Evolutionary conservation across 1,140 invertebrate species (phyloP).

Genomic region (Atta colombica): DNA sequence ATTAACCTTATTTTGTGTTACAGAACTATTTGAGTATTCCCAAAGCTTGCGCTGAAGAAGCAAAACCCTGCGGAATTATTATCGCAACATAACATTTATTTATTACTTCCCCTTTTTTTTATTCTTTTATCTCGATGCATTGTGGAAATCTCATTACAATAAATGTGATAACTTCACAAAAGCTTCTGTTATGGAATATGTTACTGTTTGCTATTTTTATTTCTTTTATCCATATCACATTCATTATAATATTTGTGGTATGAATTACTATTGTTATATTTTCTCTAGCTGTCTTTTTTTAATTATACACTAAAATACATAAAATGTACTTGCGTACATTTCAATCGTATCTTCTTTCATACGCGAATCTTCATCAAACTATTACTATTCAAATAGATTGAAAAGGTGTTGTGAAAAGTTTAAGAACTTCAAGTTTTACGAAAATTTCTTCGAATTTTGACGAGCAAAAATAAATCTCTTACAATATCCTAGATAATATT

Average conservation of each 20-base stretch:
- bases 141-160: neutral
- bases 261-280: neutral
- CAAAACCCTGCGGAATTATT: slow-evolving; percentile 7
- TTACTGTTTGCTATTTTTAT: neutral
- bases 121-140: neutral
- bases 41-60: neutral
- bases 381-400: slow-evolving; percentile 22
- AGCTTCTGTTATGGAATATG: neutral
- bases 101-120: neutral
- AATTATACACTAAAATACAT: neutral
- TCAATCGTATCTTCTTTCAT: neutral
- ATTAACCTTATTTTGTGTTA: slow-evolving; percentile 43
- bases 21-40: slow-evolving; percentile 30
- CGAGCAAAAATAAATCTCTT: neutral
- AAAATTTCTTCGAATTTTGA: neutral
- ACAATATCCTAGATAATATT: neutral
- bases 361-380: neutral
- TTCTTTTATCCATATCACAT: neutral
- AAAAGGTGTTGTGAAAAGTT: slow-evolving; percentile 12
- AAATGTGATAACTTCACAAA: neutral
- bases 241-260: neutral
- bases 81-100: slow-evolving; percentile 24
- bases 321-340: neutral
- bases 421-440: slow-evolving; percentile 5
- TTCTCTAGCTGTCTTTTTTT: neutral